These are phyloP conservation scores for Dexiosoma caninum DNA, from an alignment of 2,888 invertebrate genomes.

Conservation along the genomic window DNA sequence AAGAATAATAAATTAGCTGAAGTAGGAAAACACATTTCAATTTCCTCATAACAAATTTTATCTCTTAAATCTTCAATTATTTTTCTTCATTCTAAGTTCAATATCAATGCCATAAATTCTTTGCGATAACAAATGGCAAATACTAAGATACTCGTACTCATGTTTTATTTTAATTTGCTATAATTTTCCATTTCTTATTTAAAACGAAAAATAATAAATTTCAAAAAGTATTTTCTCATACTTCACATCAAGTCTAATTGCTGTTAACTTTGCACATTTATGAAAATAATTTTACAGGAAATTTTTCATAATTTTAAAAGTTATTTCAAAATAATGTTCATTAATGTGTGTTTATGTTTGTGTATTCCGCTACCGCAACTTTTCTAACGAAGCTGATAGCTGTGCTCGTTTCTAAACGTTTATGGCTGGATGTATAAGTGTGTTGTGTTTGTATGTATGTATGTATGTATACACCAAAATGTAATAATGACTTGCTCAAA, in stretches of 20 bases:
- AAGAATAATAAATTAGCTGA: no score
- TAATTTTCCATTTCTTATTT: no score
- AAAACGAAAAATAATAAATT: no score
- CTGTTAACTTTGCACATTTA: not conserved
- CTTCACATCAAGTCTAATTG: not conserved
- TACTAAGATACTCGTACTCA: no score
- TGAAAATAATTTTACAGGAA: conserved; percentile 19
- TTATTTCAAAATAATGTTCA: not conserved
- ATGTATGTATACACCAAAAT: not conserved
- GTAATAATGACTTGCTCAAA: conserved; percentile 32
- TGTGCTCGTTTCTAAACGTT: not conserved
- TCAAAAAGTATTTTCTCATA: not conserved
- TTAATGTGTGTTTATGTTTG: not conserved
- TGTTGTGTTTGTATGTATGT: no score
- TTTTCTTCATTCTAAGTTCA: no score
- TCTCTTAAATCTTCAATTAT: no score
- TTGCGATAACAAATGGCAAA: no score
- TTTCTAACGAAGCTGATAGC: not conserved
- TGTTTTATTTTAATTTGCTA: no score
- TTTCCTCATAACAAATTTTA: no score
- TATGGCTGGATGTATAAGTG: not conserved
- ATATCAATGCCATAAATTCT: not conserved
- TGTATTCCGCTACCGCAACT: not conserved
- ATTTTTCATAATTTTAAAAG: not conserved
- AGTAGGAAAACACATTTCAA: no score